phyloP scores from a whole-genome alignment of 2,888 invertebrate species.

The Orthosia cruda region DNA sequence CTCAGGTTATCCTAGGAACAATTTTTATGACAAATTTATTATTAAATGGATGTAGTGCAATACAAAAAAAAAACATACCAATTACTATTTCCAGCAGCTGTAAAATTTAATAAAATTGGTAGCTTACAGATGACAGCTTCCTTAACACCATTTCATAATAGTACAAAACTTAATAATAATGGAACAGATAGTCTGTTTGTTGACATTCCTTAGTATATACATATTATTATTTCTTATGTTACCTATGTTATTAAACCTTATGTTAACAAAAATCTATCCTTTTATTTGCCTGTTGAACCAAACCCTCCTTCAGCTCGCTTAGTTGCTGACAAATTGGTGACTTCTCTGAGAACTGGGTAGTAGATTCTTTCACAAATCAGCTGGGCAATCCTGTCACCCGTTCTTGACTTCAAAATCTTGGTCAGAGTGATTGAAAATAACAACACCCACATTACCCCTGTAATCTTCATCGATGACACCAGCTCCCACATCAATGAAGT shows the following conservation, averaged over 20 bases:
- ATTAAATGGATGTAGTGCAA: constrained; percentile 4
- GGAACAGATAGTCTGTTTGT: constrained; percentile 36
- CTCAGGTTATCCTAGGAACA: constrained; percentile 20
- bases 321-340: constrained; percentile 95
- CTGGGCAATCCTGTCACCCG: constrained; percentile 99
- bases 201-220: constrained; percentile 58
- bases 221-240: constrained; percentile 24
- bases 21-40: neutral
- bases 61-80: neutral
- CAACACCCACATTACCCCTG: constrained; percentile 98
- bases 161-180: constrained; percentile 43
- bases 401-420: constrained; percentile 95
- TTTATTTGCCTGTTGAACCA: constrained; percentile 97
- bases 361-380: constrained; percentile 98
- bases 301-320: constrained; percentile 97
- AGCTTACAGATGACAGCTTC: constrained; percentile 1
- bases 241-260: constrained; percentile 45
- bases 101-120: neutral
- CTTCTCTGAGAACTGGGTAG: constrained; percentile 96
- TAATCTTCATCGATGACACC: constrained; percentile 99
- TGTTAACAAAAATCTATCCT: constrained; percentile 75
- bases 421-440: constrained; percentile 98
- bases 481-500: constrained; percentile 99
- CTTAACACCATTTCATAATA: neutral
- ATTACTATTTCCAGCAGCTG: constrained; percentile 7